phyloP scores from a whole-genome alignment of 2,113 vertebrate species.

The Lepus europaeus region DNA sequence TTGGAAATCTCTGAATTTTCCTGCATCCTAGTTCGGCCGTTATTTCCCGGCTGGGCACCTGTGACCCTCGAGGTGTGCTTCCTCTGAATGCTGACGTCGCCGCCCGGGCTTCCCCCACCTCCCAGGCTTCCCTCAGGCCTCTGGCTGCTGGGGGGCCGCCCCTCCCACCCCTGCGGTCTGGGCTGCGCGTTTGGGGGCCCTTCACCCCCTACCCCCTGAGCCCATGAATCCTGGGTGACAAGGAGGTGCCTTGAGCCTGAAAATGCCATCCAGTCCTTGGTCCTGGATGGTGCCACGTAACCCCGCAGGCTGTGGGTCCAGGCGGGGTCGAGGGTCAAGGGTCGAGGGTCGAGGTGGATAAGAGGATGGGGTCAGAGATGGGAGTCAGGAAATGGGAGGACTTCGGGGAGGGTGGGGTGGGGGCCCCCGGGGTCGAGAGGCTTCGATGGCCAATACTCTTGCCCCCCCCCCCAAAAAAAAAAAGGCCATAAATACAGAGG shows the following conservation, averaged over 20 bases:
- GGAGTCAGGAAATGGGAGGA: neutral
- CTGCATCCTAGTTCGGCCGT: neutral
- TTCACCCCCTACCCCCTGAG: neutral
- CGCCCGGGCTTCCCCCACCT: neutral
- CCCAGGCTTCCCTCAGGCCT: too few species aligned
- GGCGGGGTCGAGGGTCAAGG: neutral
- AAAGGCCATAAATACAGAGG: neutral
- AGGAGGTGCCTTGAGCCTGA: neutral
- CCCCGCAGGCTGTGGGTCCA: neutral
- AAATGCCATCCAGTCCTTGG: neutral
- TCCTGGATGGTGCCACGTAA: neutral
- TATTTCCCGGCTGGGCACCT: neutral
- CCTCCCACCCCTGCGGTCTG: neutral
- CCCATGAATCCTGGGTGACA: neutral
- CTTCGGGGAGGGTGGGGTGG: neutral
- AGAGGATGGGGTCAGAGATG: neutral
- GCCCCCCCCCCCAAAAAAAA: neutral
- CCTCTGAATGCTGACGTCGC: neutral
- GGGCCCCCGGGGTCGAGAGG: neutral
- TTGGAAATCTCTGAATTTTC: conserved; percentile 62
- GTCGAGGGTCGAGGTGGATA: neutral
- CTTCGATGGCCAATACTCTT: neutral
- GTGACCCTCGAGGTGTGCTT: neutral
- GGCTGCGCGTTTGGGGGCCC: neutral
- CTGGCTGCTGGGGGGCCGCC: too few species aligned